A percentile compares a stretch with the other conserved stretches of the same genome.
These are phyloP conservation scores for Drosophila anomalata DNA, from an alignment of 2,888 invertebrate species.

Conservation along the genomic window DNA sequence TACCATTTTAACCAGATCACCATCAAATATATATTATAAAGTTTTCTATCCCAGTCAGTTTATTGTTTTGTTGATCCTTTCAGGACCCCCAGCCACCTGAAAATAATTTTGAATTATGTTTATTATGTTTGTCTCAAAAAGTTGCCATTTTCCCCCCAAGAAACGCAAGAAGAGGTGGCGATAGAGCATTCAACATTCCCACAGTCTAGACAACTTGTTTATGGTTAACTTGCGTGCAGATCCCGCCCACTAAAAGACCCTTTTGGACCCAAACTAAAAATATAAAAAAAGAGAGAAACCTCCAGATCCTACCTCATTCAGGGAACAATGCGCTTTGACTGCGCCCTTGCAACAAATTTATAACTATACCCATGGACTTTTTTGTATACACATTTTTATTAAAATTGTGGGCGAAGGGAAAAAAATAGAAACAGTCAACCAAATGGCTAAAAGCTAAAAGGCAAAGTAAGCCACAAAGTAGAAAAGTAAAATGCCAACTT, in stretches of 20 bases:
- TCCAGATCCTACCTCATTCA: conserved; percentile 31
- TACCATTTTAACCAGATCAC: conserved; percentile 10
- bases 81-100: conserved; percentile 23
- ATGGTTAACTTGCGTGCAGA: conserved; percentile 69
- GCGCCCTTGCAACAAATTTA: conserved; percentile 70
- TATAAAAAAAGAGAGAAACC: neutral
- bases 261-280: neutral
- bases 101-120: conserved; percentile 51
- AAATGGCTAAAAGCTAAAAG: conserved; percentile 73
- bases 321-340: conserved; percentile 69
- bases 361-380: conserved; percentile 67
- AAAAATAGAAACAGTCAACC: conserved; percentile 59
- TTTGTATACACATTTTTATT: conserved; percentile 60
- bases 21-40: conserved; percentile 14
- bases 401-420: conserved; percentile 45
- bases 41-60: conserved; percentile 10
- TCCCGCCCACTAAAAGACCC: conserved; percentile 25
- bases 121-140: conserved; percentile 53
- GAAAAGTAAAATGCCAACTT: conserved; percentile 76
- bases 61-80: conserved; percentile 9
- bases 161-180: conserved; percentile 27
- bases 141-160: conserved; percentile 14
- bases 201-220: conserved; percentile 68
- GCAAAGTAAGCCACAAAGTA: conserved; percentile 76
- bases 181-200: conserved; percentile 45